Evolutionary conservation across 2,888 invertebrate species (phyloP).

Genomic region (Ligdia adustata): DNA sequence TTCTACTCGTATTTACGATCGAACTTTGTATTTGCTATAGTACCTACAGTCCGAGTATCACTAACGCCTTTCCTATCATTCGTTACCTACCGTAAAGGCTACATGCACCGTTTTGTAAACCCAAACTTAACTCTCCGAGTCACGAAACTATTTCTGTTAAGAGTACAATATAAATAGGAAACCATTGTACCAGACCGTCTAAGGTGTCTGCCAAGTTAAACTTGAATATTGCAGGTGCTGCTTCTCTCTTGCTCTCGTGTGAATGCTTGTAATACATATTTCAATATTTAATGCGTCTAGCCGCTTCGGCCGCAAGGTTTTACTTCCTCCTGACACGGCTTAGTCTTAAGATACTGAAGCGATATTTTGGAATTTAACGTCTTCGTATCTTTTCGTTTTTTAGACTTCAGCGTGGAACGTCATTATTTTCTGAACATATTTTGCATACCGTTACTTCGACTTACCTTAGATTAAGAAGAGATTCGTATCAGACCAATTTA

Average conservation of each 20-base stretch:
- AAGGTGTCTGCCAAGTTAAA: slow-evolving; percentile 57
- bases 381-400: background rate
- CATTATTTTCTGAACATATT: background rate
- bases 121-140: slow-evolving; percentile 29
- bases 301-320: slow-evolving; percentile 38
- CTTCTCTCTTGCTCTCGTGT: slow-evolving; percentile 36
- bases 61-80: too few relatives aligned
- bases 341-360: slow-evolving; percentile 30
- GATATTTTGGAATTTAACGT: slow-evolving; percentile 20
- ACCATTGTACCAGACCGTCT: slow-evolving; percentile 32
- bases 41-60: too few relatives aligned
- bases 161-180: slow-evolving; percentile 28
- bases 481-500: slow-evolving; percentile 18
- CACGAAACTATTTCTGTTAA: slow-evolving; percentile 42
- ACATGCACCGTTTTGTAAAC: slow-evolving; percentile 7
- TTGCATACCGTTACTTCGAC: slow-evolving; percentile 21
- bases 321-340: slow-evolving; percentile 39
- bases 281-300: slow-evolving; percentile 62
- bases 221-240: slow-evolving; percentile 55
- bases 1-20: too few relatives aligned
- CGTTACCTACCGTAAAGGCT: too few relatives aligned
- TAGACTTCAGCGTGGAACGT: too few relatives aligned
- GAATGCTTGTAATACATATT: slow-evolving; percentile 42
- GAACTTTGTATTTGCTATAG: too few relatives aligned
- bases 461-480: slow-evolving; percentile 14